Base-by-base conservation (phyloP, 1,140 invertebrate genomes). In the Agrilus planipennis region DNA sequence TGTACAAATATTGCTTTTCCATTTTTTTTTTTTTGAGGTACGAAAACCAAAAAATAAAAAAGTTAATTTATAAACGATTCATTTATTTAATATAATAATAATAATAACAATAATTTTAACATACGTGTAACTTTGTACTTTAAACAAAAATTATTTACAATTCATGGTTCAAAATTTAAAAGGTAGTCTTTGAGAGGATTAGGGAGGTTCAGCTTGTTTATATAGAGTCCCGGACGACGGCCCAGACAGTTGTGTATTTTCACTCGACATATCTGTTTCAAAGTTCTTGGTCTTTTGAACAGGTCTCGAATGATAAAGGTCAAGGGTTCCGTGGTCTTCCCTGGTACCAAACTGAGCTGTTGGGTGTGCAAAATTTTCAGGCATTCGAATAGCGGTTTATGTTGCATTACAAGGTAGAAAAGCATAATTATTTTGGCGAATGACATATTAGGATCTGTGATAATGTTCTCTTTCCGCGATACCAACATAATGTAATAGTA, bases 401-500 rank as follows among this genome's bases (percentile, higher is more conserved):
- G 77, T 44, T 76, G 67, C 78, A 81, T 82, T 19, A 74, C 69
- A 25, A 73, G 63, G 55, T 77, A 77, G 54, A 81, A 81, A 4
- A 82, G 64, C 60, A 70, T 66, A 19, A 81, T 72, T 17, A 82
- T 69, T 34, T 75, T 69, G 7, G 73, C 68, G 58, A 76, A 81
- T 23, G 67, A 67, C 46, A 73, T 64, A 25, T 75, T 64, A 3
- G 72, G 69, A 58, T 81, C 78, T 22, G 72, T 65, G 23, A 81
- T 64, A 39, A 81, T 66, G 48, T 77, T 73, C 54, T 82, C 78
- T 54, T 79, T 79, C 41, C 72, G 65, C 39, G 71, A 75, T 46
- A 82, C 70, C 38, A 77, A 58, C 52, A 79, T 72, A 37, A 82
- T 73, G 51, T 78, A 81, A 57, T 79, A 77, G 51, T 77, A 80